Conservation (phyloP, 1,140 invertebrate species). For the Piezodorus guildinii region DNA sequence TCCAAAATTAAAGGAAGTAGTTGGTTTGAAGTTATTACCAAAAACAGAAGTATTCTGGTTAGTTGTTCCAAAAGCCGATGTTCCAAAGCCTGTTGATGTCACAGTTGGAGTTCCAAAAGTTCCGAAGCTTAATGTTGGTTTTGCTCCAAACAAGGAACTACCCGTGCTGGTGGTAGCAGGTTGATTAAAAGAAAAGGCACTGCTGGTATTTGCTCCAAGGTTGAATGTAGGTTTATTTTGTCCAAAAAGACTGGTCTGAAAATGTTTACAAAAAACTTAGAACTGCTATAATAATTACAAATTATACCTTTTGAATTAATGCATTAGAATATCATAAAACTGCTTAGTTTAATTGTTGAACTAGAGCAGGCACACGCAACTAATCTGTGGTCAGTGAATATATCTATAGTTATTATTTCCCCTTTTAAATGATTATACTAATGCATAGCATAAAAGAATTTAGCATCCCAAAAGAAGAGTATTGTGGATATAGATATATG, state of each 20-base stretch:
- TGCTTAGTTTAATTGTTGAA: too few relatives aligned
- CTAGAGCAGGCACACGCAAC: too few relatives aligned
- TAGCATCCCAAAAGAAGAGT: too few relatives aligned
- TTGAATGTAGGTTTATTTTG: constrained; percentile 39
- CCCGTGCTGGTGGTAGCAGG: constrained; percentile 33
- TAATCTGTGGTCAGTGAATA: too few relatives aligned
- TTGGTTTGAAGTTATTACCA: constrained; percentile 33
- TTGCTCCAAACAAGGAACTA: constrained; percentile 33
- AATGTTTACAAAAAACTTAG: too few relatives aligned
- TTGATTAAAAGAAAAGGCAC: constrained; percentile 40
- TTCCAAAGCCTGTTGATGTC: constrained; percentile 41
- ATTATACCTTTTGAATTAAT: too few relatives aligned
- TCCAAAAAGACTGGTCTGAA: constrained; percentile 36
- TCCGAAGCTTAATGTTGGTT: constrained; percentile 36
- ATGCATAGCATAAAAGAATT: too few relatives aligned
- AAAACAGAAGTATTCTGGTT: constrained; percentile 39
- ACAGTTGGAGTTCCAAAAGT: constrained; percentile 38
- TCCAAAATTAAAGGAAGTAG: constrained; percentile 40
- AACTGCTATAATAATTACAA: too few relatives aligned
- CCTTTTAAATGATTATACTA: too few relatives aligned
- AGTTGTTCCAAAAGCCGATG: constrained; percentile 38
- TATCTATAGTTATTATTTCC: too few relatives aligned
- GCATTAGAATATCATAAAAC: too few relatives aligned
- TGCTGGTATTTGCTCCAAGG: constrained; percentile 33
- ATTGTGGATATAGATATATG: too few relatives aligned